A percentile compares a stretch with the other conserved stretches of the same genome.
These are phyloP conservation scores for Parascotia fuliginaria DNA, from an alignment of 2,888 invertebrate species.

Conservation along the genomic window DNA sequence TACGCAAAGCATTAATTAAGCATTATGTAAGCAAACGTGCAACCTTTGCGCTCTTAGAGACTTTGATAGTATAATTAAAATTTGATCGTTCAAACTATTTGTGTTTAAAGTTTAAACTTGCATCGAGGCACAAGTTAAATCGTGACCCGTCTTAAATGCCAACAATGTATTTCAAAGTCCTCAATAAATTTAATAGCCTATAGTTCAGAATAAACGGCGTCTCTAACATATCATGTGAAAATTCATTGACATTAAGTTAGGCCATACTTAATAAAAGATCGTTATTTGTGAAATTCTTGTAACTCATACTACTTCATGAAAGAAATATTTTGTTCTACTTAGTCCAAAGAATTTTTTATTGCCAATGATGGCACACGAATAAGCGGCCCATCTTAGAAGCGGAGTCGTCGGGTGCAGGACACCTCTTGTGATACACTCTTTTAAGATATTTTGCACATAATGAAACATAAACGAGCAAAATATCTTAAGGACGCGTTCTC, in stretches of 20 bases:
- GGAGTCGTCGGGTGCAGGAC: too few relatives aligned
- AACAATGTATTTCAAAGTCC: constrained; percentile 35
- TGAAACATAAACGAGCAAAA: too few relatives aligned
- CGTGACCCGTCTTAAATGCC: constrained; percentile 53
- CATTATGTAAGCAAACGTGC: background rate
- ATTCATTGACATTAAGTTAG: constrained; percentile 36
- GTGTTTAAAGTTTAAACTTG: constrained; percentile 35
- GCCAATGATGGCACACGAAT: too few relatives aligned
- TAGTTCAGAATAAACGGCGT: constrained; percentile 16
- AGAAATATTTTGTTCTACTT: too few relatives aligned
- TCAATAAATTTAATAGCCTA: constrained; percentile 22
- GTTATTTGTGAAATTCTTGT: constrained; percentile 11
- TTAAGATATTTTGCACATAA: too few relatives aligned
- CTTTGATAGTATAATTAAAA: constrained; percentile 15
- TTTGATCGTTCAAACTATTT: constrained; percentile 24
- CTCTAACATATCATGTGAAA: constrained; percentile 25
- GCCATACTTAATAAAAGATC: constrained; percentile 29
- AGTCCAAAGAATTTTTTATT: too few relatives aligned
- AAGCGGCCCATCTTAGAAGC: too few relatives aligned
- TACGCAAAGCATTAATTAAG: background rate
- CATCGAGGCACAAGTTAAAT: constrained; percentile 35
- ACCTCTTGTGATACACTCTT: too few relatives aligned
- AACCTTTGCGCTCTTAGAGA: constrained; percentile 7
- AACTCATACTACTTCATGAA: background rate
- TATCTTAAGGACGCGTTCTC: too few relatives aligned